A percentile compares a stretch with the other conserved stretches of the same genome.
Evolutionary conservation across 2,888 invertebrate genomes (phyloP).

Genomic region (Lithodes maja): DNA sequence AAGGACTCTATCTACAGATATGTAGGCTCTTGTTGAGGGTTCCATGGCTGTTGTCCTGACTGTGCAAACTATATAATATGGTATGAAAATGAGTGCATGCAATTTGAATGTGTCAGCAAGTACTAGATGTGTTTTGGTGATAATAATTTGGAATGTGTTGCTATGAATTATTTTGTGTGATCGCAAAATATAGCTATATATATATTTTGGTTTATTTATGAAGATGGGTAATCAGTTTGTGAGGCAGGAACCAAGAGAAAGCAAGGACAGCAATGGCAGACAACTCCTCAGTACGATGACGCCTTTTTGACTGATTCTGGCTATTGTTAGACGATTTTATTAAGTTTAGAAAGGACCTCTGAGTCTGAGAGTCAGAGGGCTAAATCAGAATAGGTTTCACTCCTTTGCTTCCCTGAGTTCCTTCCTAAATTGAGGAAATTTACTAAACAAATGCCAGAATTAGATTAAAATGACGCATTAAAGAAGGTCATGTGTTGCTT

Average conservation of each 20-base stretch:
- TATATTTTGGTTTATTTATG: not conserved
- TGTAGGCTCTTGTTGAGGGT: not conserved
- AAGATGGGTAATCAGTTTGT: not conserved
- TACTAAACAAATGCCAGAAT: not conserved
- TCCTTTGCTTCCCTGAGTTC: not conserved
- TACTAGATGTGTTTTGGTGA: too few relatives aligned
- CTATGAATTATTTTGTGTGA: too few relatives aligned
- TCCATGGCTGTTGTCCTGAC: not conserved
- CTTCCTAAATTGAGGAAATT: not conserved
- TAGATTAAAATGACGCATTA: not conserved
- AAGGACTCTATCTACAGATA: constrained; percentile 40
- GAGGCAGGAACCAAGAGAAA: not conserved
- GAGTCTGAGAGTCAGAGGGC: too few relatives aligned
- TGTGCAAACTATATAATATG: not conserved
- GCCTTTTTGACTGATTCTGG: too few relatives aligned
- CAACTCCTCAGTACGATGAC: not conserved
- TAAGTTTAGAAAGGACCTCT: too few relatives aligned
- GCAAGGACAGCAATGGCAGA: not conserved
- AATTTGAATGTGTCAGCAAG: too few relatives aligned
- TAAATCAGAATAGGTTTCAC: not conserved
- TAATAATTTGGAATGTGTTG: too few relatives aligned
- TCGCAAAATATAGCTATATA: too few relatives aligned
- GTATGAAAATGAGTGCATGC: too few relatives aligned
- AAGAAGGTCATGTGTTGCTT: not conserved
- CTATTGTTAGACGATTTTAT: too few relatives aligned